Conservation (phyloP, 92 coral and sea anemone genomes). For the Paramuricea clavata region DNA sequence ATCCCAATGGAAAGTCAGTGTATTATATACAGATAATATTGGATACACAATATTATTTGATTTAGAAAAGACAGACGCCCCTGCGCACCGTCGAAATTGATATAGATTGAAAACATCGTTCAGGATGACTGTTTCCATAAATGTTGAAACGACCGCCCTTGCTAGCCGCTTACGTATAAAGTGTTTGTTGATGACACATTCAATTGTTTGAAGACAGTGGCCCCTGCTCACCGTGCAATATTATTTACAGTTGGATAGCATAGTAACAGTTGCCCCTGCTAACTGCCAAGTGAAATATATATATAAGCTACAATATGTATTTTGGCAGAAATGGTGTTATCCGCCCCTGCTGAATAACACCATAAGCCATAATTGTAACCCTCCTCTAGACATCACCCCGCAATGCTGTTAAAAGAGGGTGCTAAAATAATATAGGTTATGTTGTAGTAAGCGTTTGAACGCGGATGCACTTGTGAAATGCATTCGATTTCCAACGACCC, state of each 20-base stretch:
- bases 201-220: too few species aligned
- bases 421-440: background rate
- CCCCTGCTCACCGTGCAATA: too few species aligned
- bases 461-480: conserved; percentile 8
- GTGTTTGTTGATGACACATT: too few species aligned
- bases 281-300: background rate
- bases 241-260: background rate
- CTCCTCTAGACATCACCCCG: too few species aligned
- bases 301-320: background rate
- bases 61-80: background rate
- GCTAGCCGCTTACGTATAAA: too few species aligned
- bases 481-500: conserved; percentile 27
- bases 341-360: too few species aligned
- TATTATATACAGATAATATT: too few species aligned
- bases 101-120: background rate
- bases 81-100: background rate
- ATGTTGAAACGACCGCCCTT: background rate
- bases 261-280: background rate
- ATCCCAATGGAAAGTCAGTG: too few species aligned
- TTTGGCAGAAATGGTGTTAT: background rate
- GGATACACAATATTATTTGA: too few species aligned
- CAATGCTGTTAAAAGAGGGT: background rate
- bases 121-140: background rate
- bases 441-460: background rate
- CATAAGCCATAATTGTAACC: too few species aligned